Evolutionary conservation across 2,888 invertebrate species (phyloP).

Genomic region (Drosophila anomelani): DNA sequence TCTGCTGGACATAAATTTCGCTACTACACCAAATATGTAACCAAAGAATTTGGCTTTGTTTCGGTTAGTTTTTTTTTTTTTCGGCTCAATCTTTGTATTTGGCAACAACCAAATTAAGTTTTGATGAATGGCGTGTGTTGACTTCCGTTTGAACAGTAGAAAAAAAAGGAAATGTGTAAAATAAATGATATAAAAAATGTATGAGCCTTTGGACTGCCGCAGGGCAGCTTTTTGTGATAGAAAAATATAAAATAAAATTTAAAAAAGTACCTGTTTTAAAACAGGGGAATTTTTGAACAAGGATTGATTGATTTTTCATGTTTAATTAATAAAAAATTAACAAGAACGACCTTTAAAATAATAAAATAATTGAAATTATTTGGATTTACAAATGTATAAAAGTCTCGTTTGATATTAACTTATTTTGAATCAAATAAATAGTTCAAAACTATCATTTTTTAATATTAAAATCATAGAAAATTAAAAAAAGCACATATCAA

Average conservation of each 20-base stretch:
- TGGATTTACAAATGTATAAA: too few relatives aligned
- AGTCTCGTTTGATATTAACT: too few relatives aligned
- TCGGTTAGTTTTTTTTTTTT: conserved; percentile 19
- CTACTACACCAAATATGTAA: conserved; percentile 69
- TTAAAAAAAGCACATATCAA: too few relatives aligned
- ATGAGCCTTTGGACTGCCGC: not conserved
- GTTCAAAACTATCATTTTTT: too few relatives aligned
- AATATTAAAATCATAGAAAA: too few relatives aligned
- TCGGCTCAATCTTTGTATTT: conserved; percentile 45
- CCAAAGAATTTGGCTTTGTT: conserved; percentile 49
- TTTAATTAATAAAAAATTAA: not conserved
- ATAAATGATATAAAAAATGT: conserved; percentile 24
- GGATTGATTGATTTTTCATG: not conserved
- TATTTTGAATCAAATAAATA: too few relatives aligned
- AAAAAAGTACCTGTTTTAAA: not conserved
- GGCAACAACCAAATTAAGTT: conserved; percentile 53
- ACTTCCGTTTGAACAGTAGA: conserved; percentile 55
- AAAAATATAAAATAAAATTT: not conserved
- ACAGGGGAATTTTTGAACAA: not conserved
- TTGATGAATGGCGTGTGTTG: conserved; percentile 57
- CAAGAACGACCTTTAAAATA: not conserved
- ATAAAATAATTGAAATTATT: too few relatives aligned
- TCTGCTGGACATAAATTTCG: conserved; percentile 59
- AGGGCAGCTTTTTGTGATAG: not conserved
- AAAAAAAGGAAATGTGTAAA: conserved; percentile 20